Base-by-base conservation (phyloP, 2,113 vertebrate species). In the Rhea pennata region DNA sequence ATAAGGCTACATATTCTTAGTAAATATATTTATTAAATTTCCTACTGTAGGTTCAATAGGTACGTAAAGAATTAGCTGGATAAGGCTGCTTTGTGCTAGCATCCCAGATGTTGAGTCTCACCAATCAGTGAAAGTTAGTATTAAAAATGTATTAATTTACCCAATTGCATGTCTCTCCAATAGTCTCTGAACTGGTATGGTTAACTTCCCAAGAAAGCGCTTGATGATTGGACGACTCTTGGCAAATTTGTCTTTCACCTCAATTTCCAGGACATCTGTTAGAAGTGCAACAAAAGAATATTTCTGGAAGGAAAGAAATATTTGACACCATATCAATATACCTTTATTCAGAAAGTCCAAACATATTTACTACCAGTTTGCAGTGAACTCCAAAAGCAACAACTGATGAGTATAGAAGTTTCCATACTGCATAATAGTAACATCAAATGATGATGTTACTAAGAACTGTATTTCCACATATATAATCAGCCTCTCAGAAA, bases 211-310 rank as follows among this genome's bases (percentile, higher is more conserved):
- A 71, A 99, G 98, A 96, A 99, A 99, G 92, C 99, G 99, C 77
- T 99, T 99, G 98, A 99, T 99, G 97, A 99, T 99, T 0, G 99
- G 99, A 58, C 99, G 99, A 93, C 99, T 99, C 98, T 99, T 99
- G 73, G 99, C 99, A 98, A 99, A 99, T 98, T 99, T 99, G 98
- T 99, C 99, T 98, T 99, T 99, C 91, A 99, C 98, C 95, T 99
- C 99, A 86, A 99, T 99, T 96, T 99, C 99, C 97, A 99, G 98
- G 96, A 99, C 99, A 97, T 99, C 99, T 36, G 99, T 99, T 97
- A 99, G 98, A 85, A 99, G 98, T 62, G 99, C 99, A 96, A 99
- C 99, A 96, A 99, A 99, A 62, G 99, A 99, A 95, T 99, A 99
- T 98, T 99, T 99, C 99, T 99, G 98, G 78, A 98, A 97, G 97